Evolutionary conservation across 2,113 vertebrate genomes (phyloP).

Genomic region (Passer domesticus): DNA sequence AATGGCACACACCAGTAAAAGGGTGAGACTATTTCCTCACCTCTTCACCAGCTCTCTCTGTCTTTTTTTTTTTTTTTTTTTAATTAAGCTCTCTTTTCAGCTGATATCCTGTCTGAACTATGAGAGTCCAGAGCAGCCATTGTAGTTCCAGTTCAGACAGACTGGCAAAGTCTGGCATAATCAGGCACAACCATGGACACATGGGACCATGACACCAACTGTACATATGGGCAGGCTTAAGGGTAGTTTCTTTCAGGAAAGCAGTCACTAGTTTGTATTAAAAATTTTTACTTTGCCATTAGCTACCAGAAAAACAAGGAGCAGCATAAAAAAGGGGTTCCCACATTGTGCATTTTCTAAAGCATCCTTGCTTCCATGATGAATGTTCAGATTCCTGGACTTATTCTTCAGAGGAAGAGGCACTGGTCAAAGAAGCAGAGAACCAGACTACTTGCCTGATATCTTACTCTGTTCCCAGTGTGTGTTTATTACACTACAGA

Average conservation of each 20-base stretch:
- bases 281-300: neutral
- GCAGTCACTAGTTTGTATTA: neutral
- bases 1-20: neutral
- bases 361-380: neutral
- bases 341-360: neutral
- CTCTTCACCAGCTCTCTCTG: neutral
- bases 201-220: accelerated
- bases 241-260: accelerated
- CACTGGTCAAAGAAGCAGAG: neutral
- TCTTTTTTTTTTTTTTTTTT: neutral
- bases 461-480: neutral
- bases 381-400: neutral
- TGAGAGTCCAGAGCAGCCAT: neutral
- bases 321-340: neutral
- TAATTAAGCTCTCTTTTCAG: neutral
- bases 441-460: neutral
- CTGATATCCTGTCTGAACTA: neutral
- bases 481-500: neutral
- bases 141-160: neutral
- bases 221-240: accelerated
- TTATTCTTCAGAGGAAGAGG: neutral
- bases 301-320: neutral
- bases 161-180: neutral
- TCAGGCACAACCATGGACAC: neutral
- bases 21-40: neutral